Percentiles rank a stretch among this genome's conserved stretches.
Conservation (phyloP, 2,113 vertebrate species). For the Paraplagusia blochii region DNA sequence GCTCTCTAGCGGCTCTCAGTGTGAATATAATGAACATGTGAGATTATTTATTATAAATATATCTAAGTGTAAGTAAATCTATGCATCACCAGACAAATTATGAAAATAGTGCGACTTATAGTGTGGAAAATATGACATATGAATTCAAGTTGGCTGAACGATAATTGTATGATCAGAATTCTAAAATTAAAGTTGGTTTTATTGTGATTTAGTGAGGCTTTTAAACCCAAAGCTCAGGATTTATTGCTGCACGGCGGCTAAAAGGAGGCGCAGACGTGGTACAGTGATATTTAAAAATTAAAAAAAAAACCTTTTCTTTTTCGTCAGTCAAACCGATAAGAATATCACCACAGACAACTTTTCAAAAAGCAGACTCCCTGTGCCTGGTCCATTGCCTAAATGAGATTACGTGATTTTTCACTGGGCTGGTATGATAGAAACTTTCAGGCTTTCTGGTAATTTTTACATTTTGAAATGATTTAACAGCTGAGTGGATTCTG, state of each 20-base stretch:
- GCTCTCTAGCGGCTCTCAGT: too few species aligned
- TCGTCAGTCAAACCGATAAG: conserved; percentile 34
- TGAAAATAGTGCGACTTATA: too few species aligned
- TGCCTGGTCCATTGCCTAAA: conserved; percentile 20
- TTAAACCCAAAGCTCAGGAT: conserved; percentile 44
- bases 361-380: background rate
- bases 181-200: too few species aligned
- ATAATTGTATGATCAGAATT: too few species aligned
- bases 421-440: background rate
- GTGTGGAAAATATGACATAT: too few species aligned
- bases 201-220: conserved; percentile 57
- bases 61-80: too few species aligned
- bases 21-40: too few species aligned
- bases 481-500: conserved; percentile 45
- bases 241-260: conserved; percentile 9
- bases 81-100: too few species aligned
- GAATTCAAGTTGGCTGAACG: too few species aligned
- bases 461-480: conserved; percentile 46
- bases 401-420: conserved; percentile 16
- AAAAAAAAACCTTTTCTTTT: conserved; percentile 20
- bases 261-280: conserved; percentile 8
- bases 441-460: conserved; percentile 18
- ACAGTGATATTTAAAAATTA: background rate
- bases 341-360: conserved; percentile 3
- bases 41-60: too few species aligned